phyloP scores from a whole-genome alignment of 1,140 invertebrate species.

The Drosophila sturtevanti region DNA sequence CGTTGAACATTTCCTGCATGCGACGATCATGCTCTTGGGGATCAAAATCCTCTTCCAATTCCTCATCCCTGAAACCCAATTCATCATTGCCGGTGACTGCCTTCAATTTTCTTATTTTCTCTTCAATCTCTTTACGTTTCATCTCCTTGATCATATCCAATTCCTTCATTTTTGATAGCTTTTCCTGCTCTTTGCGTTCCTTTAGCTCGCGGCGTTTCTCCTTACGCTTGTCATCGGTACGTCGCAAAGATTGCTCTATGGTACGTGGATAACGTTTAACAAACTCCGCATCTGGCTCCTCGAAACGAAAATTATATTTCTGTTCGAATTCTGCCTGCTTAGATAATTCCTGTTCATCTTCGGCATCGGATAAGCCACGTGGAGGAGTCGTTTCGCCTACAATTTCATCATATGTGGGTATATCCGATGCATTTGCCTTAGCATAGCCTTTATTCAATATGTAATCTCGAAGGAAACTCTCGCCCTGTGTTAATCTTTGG shows the following conservation, averaged over 20 bases:
- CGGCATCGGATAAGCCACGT: slow-evolving; percentile 88
- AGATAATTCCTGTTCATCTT: slow-evolving; percentile 91
- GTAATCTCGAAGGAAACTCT: slow-evolving; percentile 96
- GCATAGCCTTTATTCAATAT: slow-evolving; percentile 92
- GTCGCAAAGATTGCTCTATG: slow-evolving; percentile 91
- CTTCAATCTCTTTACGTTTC: slow-evolving; percentile 95
- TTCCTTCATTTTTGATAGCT: slow-evolving; percentile 92
- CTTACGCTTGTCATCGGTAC: slow-evolving; percentile 90
- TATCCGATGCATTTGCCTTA: slow-evolving; percentile 85
- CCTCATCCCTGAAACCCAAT: slow-evolving; percentile 86
- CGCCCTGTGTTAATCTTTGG: slow-evolving; percentile 90
- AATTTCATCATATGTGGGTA: slow-evolving; percentile 88
- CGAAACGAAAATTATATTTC: slow-evolving; percentile 98
- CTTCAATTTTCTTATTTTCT: slow-evolving; percentile 94
- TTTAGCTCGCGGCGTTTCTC: slow-evolving; percentile 90
- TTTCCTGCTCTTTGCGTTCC: slow-evolving; percentile 92
- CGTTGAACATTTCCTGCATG: slow-evolving; percentile 94
- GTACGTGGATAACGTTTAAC: slow-evolving; percentile 95
- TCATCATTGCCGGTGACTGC: slow-evolving; percentile 93
- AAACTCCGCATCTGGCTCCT: slow-evolving; percentile 97
- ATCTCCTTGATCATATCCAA: slow-evolving; percentile 93
- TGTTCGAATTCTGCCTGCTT: slow-evolving; percentile 96
- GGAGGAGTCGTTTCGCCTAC: slow-evolving; percentile 87
- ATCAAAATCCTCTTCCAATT: slow-evolving; percentile 96
- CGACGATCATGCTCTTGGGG: slow-evolving; percentile 93